Base-by-base conservation (phyloP, 2,113 vertebrate genomes). In the Struthio camelus region DNA sequence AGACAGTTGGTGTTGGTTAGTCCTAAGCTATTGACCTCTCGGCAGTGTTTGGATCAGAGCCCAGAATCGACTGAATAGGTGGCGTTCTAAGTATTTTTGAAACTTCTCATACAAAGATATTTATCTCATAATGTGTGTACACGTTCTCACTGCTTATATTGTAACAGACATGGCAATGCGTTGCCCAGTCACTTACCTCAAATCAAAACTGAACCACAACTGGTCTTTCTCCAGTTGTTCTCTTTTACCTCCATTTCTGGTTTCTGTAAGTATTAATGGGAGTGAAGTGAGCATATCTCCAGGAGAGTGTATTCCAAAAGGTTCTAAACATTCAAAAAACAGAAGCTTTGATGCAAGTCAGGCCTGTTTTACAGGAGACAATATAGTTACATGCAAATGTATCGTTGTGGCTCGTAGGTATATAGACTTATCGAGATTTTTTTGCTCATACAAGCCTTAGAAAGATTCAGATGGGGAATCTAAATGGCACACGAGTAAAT, bases 221-320 rank as follows among this genome's bases (percentile, higher is more conserved):
- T 4, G 4, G 79, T 19, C 9, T 82, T 64, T 50, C 4, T 64
- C 15, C 59, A 18, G 7, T n/a, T n/a, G n/a, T n/a, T n/a, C n/a
- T n/a, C n/a, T n/a, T 1, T 25, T 42, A 4, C 50, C 18, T 18
- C 17, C 17, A 24, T 44, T 13, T 58, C 30, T 13, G 62, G 0
- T 64, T 62, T 9, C n/a, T 12, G 9, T 85, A 87, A 25, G 16
- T 78, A 28, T 50, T 62, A 36, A 24, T 70, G 9, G 8, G 1
- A 59, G 20, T 54, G 27, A 15, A 66, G 22, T 9, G 70, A 73
- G 25, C 27, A 27, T 51, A 44, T 75, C 44, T 70, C 30, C 27
- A 16, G 54, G 50, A 36, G 10, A 40, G 10, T 24, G 14, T 24
- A 17, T 90, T 87, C 14, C 22, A n/a, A 32, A 91, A 58, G 22